Conservation (phyloP, 2,888 invertebrate genomes). For the Phaonia tiefii region DNA sequence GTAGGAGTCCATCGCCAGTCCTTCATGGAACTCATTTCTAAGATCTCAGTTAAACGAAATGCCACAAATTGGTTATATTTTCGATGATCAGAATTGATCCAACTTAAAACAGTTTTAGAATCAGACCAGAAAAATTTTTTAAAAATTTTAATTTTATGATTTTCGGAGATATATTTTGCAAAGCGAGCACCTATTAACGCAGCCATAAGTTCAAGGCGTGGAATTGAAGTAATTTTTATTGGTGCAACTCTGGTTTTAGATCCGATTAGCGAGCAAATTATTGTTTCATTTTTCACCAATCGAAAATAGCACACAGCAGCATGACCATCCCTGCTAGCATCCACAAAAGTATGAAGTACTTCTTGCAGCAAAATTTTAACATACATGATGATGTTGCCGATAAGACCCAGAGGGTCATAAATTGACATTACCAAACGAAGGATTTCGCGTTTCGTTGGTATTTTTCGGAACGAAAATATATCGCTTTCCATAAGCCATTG, state of each 20-base stretch:
- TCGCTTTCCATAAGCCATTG: too few species aligned
- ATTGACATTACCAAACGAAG: constrained; percentile 32
- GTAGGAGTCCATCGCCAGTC: not conserved
- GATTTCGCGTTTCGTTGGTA: constrained; percentile 22
- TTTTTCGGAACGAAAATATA: constrained; percentile 7
- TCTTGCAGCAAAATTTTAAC: constrained; percentile 31
- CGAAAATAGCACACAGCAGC: constrained; percentile 22
- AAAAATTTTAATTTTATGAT: constrained; percentile 49
- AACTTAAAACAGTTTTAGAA: constrained; percentile 69
- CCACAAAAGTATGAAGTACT: constrained; percentile 15
- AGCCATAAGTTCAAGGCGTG: constrained; percentile 50
- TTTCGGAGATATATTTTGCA: constrained; percentile 52
- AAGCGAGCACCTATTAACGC: constrained; percentile 56
- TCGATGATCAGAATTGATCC: constrained; percentile 62
- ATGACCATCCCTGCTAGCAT: constrained; percentile 22
- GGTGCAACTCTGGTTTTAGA: constrained; percentile 59
- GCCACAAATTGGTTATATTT: constrained; percentile 25
- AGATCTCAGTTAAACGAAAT: not conserved
- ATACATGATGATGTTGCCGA: constrained; percentile 22
- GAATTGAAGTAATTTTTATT: constrained; percentile 57
- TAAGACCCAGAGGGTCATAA: constrained; percentile 18
- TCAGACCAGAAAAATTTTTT: constrained; percentile 69
- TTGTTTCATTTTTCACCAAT: not conserved
- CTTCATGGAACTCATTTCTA: not conserved
- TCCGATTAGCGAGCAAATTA: not conserved